Evolutionary conservation across 1,140 invertebrate genomes (phyloP).

Genomic region (Calephelis virginiensis): DNA sequence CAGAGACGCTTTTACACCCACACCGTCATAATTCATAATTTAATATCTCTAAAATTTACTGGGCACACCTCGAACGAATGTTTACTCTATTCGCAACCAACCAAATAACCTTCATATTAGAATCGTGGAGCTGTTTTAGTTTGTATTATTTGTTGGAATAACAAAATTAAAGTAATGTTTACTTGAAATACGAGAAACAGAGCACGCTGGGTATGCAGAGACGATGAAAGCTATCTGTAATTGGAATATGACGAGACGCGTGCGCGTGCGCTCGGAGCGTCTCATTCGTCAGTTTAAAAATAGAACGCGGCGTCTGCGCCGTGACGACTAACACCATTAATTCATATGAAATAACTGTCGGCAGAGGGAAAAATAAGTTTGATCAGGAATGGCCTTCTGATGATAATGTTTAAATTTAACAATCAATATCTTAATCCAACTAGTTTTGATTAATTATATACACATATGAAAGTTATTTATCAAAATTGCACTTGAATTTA

Average conservation of each 20-base stretch:
- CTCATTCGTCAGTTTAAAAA: slow-evolving; percentile 78
- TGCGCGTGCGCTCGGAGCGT: slow-evolving; percentile 71
- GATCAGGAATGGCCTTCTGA: slow-evolving; percentile 71
- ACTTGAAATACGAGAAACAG: slow-evolving; percentile 54
- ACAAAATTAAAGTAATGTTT: slow-evolving; percentile 43
- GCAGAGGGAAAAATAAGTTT: slow-evolving; percentile 75
- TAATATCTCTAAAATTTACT: slow-evolving; percentile 58
- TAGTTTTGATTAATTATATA: neutral
- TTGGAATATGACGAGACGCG: slow-evolving; percentile 74
- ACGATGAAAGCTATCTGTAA: slow-evolving; percentile 76
- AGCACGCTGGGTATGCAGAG: slow-evolving; percentile 52
- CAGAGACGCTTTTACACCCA: slow-evolving; percentile 54
- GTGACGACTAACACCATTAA: slow-evolving; percentile 77
- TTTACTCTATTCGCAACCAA: slow-evolving; percentile 48
- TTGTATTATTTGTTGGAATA: slow-evolving; percentile 31
- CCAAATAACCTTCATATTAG: slow-evolving; percentile 19
- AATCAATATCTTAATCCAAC: slow-evolving; percentile 56
- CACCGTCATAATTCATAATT: slow-evolving; percentile 77
- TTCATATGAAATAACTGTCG: slow-evolving; percentile 78
- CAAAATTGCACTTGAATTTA: too few relatives aligned
- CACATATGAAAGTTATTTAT: too few relatives aligned
- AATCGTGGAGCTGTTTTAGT: slow-evolving; percentile 24
- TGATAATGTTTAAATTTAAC: slow-evolving; percentile 77
- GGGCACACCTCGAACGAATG: slow-evolving; percentile 43
- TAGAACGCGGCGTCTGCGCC: slow-evolving; percentile 74